Evolutionary conservation across 2,797 vertebrate species (phyloP).

Genomic region (Pteronotus mesoamericanus): DNA sequence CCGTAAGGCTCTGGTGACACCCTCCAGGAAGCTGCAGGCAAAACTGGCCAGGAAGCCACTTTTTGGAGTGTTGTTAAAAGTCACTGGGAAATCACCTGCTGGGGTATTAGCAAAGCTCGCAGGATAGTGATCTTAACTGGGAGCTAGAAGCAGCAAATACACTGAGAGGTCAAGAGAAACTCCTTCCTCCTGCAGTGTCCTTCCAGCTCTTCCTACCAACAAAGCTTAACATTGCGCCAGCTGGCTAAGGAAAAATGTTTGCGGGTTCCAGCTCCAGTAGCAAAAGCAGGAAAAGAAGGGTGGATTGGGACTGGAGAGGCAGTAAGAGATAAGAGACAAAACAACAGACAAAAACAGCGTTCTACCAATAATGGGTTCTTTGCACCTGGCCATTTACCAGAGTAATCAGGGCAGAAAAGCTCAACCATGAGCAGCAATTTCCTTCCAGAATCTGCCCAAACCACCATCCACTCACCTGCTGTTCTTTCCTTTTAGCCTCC

Average conservation of each 20-base stretch:
- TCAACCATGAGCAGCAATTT: not conserved
- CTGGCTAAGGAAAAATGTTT: not conserved
- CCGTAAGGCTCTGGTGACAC: not conserved
- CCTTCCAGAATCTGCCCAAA: not conserved
- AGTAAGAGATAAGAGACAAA: not conserved
- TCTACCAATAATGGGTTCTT: not conserved
- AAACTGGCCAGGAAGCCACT: not conserved
- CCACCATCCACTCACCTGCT: not conserved
- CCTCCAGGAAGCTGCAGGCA: not conserved
- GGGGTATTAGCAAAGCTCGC: not conserved
- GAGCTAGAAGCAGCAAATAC: not conserved
- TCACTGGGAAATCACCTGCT: not conserved
- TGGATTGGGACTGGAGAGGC: not conserved
- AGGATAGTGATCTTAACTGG: not conserved
- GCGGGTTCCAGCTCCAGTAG: not conserved
- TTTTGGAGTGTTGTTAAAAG: not conserved
- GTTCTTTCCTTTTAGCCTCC: not conserved
- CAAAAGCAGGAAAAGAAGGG: not conserved
- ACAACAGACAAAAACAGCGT: not conserved
- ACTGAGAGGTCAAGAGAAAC: not conserved
- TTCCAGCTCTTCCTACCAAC: not conserved
- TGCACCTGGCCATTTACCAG: not conserved
- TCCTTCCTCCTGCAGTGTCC: not conserved
- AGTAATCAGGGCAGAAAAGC: not conserved
- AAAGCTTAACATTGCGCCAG: not conserved